Conservation (phyloP, 2,113 vertebrate genomes). For the Ornithorhynchus anatinus region DNA sequence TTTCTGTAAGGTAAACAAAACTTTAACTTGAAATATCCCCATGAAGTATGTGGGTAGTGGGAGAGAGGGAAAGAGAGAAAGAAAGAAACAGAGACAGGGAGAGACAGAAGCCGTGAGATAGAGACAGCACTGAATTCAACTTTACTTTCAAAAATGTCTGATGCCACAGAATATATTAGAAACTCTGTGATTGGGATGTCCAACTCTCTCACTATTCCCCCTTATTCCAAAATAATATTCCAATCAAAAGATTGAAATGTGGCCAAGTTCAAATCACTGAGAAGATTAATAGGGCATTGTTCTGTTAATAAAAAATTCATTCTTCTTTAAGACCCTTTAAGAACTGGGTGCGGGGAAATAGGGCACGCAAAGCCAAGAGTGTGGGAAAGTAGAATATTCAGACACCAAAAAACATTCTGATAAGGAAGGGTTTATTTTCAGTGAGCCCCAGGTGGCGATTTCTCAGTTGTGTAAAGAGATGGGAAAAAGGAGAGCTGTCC, state of each 20-base stretch:
- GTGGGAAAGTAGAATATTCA: slow-evolving; percentile 51
- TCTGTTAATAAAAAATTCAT: slow-evolving; percentile 42
- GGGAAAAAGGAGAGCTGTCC: background rate
- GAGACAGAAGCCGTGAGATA: background rate
- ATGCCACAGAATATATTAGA: slow-evolving; percentile 14
- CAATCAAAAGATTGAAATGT: slow-evolving; percentile 53
- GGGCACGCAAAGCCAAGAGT: slow-evolving; percentile 14
- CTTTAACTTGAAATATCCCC: slow-evolving; percentile 68
- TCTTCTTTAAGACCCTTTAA: slow-evolving; percentile 52
- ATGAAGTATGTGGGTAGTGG: slow-evolving; percentile 40
- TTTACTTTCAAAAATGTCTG: slow-evolving; percentile 5
- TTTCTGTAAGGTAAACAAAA: slow-evolving; percentile 77
- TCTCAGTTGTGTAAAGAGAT: background rate
- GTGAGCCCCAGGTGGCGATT: background rate
- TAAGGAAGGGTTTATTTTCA: background rate
- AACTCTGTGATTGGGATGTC: accelerated
- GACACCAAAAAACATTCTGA: background rate
- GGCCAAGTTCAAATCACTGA: slow-evolving; percentile 47
- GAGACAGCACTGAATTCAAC: background rate
- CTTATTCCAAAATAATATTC: slow-evolving; percentile 51
- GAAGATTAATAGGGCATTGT: slow-evolving; percentile 61
- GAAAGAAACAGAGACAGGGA: background rate
- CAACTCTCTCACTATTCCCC: background rate
- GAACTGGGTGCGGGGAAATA: slow-evolving; percentile 20
- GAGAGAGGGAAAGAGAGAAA: background rate